Evolutionary conservation across 2,113 vertebrate species (phyloP).

Genomic region (Melospiza georgiana): DNA sequence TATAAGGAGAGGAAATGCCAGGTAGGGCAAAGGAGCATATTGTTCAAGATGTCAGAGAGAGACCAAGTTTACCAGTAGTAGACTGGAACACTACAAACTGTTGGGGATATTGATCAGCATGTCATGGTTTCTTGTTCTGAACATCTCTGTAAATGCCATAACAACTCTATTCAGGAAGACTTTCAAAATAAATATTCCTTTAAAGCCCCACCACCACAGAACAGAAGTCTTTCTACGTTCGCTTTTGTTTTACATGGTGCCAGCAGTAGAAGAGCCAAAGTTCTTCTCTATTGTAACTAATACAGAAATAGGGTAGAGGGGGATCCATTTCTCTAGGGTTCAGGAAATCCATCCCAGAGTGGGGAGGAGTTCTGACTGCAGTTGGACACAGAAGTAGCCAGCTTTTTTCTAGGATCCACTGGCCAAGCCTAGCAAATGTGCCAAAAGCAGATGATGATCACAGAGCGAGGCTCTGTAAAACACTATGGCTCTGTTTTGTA

Average conservation of each 20-base stretch:
- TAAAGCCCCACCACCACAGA: neutral
- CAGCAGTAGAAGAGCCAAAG: neutral
- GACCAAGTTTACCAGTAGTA: neutral
- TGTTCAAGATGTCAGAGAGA: neutral
- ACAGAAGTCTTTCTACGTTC: neutral
- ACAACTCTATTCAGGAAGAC: neutral
- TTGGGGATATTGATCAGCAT: neutral
- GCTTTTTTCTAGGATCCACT: neutral
- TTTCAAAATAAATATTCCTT: neutral
- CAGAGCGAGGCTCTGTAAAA: neutral
- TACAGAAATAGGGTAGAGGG: neutral
- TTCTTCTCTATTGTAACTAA: neutral
- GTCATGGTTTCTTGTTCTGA: neutral
- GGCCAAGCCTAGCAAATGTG: neutral
- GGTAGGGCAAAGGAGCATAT: neutral
- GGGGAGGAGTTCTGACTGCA: neutral
- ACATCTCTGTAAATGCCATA: neutral
- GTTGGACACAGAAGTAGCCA: neutral
- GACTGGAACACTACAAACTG: neutral
- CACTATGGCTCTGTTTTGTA: neutral
- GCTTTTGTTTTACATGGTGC: neutral
- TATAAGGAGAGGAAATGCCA: neutral
- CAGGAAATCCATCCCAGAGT: neutral
- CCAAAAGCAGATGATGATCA: neutral
- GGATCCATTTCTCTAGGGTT: neutral